Conservation (phyloP, 2,797 vertebrate genomes). For the Acanthornis magna region DNA sequence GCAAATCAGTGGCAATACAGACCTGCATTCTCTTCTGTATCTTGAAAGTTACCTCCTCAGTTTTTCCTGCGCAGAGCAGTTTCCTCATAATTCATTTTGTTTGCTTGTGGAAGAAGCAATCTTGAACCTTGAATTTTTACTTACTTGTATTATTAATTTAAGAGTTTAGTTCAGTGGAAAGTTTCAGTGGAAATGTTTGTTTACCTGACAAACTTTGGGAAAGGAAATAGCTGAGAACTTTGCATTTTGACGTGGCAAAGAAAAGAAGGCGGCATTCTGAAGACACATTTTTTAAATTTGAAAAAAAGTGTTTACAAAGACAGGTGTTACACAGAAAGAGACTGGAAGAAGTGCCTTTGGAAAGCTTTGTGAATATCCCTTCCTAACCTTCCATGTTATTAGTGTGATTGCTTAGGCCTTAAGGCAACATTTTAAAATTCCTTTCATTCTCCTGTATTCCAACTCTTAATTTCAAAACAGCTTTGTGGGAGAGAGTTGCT, state of each 20-base stretch:
- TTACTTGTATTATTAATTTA: not conserved
- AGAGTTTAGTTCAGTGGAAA: not conserved
- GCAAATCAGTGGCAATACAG: not conserved
- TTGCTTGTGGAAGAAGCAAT: not conserved
- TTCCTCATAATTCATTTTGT: not conserved
- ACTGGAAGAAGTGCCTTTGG: not conserved
- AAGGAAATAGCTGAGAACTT: not conserved
- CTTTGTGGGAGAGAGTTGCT: not conserved
- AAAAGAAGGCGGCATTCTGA: not conserved
- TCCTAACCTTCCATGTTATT: not conserved
- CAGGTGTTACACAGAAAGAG: not conserved
- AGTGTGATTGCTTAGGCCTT: not conserved
- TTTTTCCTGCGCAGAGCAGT: not conserved
- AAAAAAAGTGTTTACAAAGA: not conserved
- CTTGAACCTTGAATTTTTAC: not conserved
- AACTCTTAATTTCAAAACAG: constrained; percentile 40
- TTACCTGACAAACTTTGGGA: not conserved
- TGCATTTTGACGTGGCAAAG: not conserved
- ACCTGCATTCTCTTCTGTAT: not conserved
- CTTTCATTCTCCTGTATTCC: constrained; percentile 31
- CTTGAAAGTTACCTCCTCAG: not conserved
- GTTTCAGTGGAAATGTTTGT: not conserved
- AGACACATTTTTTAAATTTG: not conserved
- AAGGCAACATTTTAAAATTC: constrained; percentile 39
- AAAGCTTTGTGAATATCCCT: not conserved